phyloP scores from a whole-genome alignment of 1,140 invertebrate genomes.

The Saccostrea cuccullata region DNA sequence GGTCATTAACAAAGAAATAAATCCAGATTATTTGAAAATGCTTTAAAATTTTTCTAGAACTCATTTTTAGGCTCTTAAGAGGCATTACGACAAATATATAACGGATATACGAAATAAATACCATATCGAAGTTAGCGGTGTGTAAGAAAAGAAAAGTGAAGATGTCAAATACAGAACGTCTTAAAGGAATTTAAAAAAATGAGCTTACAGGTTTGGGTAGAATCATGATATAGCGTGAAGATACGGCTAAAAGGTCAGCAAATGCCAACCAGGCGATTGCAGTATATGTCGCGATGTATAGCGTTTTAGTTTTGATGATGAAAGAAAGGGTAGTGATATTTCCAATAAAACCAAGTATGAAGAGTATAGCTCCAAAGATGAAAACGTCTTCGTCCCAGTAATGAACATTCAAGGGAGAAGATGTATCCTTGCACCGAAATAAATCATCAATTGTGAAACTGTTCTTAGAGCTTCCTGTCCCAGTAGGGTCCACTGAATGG shows the following conservation, averaged over 20 bases:
- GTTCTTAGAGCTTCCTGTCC: neutral
- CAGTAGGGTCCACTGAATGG: too few species aligned
- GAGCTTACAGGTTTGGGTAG: neutral
- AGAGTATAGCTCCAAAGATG: neutral
- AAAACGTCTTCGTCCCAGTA: neutral
- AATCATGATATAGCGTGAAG: neutral
- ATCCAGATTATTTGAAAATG: neutral
- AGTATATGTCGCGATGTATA: neutral
- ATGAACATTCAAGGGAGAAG: too few species aligned
- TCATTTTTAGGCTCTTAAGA: neutral
- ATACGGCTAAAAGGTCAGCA: neutral
- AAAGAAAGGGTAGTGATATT: neutral
- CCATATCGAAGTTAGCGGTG: neutral
- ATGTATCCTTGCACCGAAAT: too few species aligned
- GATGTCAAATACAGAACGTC: neutral
- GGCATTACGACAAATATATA: neutral
- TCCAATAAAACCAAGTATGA: neutral
- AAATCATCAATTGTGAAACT: neutral
- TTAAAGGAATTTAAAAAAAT: neutral
- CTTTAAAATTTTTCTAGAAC: neutral
- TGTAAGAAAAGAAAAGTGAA: neutral
- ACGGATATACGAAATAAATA: neutral
- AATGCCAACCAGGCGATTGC: neutral
- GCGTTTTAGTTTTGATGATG: neutral
- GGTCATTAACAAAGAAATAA: neutral